These are phyloP conservation scores for Antheraea pernyi DNA, from an alignment of 1,140 invertebrate species.

Conservation along the genomic window DNA sequence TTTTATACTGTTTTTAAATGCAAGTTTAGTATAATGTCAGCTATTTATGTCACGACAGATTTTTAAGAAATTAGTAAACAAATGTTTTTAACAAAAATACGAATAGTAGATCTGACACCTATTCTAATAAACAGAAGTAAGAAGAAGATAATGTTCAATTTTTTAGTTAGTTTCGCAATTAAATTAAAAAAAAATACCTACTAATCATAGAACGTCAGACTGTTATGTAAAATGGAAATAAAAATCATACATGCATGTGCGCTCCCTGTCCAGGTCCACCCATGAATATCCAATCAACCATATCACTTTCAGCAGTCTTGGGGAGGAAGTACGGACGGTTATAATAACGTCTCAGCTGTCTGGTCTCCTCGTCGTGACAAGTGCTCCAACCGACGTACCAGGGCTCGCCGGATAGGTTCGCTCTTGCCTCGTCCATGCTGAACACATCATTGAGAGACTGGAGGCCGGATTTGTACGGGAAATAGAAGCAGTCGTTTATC, in stretches of 20 bases:
- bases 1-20: too few relatives aligned
- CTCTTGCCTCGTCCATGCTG: constrained; percentile 85
- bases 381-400: constrained; percentile 98
- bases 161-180: too few relatives aligned
- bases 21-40: too few relatives aligned
- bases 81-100: too few relatives aligned
- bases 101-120: too few relatives aligned
- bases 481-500: constrained; percentile 90
- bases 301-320: constrained; percentile 88
- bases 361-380: constrained; percentile 89
- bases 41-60: too few relatives aligned
- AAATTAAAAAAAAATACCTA: too few relatives aligned
- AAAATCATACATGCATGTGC: constrained; percentile 91
- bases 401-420: constrained; percentile 83
- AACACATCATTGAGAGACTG: constrained; percentile 87
- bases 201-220: too few relatives aligned
- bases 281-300: constrained; percentile 98
- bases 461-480: constrained; percentile 94
- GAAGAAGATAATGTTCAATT: too few relatives aligned
- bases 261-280: constrained; percentile 95
- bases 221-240: too few relatives aligned
- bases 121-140: too few relatives aligned
- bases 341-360: constrained; percentile 89
- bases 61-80: too few relatives aligned
- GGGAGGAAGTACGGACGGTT: constrained; percentile 94